phyloP scores from a whole-genome alignment of 2,113 vertebrate genomes.

The Datnioides undecimradiatus region DNA sequence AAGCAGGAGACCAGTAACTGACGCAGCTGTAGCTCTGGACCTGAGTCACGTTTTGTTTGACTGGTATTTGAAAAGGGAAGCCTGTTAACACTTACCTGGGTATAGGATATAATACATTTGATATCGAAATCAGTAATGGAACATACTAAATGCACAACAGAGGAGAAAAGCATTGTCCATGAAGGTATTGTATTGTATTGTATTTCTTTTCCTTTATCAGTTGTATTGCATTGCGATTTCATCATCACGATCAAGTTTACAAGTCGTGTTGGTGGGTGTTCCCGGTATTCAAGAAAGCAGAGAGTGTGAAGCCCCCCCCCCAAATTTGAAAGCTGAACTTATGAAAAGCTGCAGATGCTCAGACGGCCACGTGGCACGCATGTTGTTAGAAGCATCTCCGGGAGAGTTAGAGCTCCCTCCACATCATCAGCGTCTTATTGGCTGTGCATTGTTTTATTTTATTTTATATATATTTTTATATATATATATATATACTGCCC shows the following conservation, averaged over 20 bases:
- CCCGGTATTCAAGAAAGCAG: background rate
- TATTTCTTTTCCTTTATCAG: background rate
- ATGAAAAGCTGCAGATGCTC: conserved; percentile 14
- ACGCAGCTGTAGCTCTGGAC: background rate
- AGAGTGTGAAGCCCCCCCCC: background rate
- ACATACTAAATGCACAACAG: background rate
- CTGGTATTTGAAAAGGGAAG: background rate
- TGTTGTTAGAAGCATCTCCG: conserved; percentile 10
- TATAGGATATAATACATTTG: background rate
- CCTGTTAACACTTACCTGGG: background rate
- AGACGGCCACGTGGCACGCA: conserved; percentile 23
- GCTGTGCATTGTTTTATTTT: conserved; percentile 23
- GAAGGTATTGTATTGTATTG: background rate
- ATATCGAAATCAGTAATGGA: background rate
- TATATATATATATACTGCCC: background rate
- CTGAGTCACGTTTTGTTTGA: background rate
- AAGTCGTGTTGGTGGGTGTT: conserved; percentile 6
- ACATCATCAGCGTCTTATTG: conserved; percentile 55
- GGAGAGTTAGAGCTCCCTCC: conserved; percentile 2
- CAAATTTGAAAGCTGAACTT: conserved; percentile 10
- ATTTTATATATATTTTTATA: too few species aligned
- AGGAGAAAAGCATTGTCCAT: background rate
- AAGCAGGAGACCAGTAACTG: background rate
- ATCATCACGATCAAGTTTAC: conserved; percentile 47
- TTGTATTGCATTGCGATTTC: conserved; percentile 43